A percentile compares a stretch with the other conserved stretches of the same genome.
Evolutionary conservation across 2,888 invertebrate species (phyloP).

Genomic region (Oxystoma pomonae): DNA sequence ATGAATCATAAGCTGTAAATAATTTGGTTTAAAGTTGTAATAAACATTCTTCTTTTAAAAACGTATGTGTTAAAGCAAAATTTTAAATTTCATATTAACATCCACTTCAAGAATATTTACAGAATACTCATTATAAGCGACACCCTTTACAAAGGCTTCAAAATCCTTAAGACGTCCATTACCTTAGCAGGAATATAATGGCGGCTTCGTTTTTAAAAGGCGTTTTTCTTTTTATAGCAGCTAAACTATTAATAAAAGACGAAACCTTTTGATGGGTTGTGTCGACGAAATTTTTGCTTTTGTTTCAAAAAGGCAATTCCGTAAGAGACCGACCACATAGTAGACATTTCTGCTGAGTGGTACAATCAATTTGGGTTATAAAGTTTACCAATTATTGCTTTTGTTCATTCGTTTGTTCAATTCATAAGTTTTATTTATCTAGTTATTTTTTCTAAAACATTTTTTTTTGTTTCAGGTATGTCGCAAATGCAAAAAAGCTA

Average conservation of each 20-base stretch:
- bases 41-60: no score
- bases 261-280: neutral
- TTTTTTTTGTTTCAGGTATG: no score
- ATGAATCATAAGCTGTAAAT: no score
- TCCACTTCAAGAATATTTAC: conserved; percentile 11
- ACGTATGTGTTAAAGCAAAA: no score
- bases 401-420: no score
- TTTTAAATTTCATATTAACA: neutral
- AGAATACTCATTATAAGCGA: conserved; percentile 16
- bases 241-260: neutral
- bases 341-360: neutral
- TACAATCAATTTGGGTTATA: neutral
- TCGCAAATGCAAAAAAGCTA: no score
- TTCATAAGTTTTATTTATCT: no score
- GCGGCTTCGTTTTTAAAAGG: conserved; percentile 4
- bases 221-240: neutral
- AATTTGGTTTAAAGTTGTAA: no score
- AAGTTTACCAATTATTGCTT: no score
- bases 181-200: conserved; percentile 10
- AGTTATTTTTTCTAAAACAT: no score
- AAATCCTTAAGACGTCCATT: conserved; percentile 18
- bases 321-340: neutral
- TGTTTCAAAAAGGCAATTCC: neutral
- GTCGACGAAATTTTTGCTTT: neutral
- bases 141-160: conserved; percentile 16